A percentile compares a stretch with the other conserved stretches of the same genome.
These are phyloP conservation scores for Nematostella vectensis DNA, from an alignment of 92 coral and sea anemone genomes.

Conservation along the genomic window DNA sequence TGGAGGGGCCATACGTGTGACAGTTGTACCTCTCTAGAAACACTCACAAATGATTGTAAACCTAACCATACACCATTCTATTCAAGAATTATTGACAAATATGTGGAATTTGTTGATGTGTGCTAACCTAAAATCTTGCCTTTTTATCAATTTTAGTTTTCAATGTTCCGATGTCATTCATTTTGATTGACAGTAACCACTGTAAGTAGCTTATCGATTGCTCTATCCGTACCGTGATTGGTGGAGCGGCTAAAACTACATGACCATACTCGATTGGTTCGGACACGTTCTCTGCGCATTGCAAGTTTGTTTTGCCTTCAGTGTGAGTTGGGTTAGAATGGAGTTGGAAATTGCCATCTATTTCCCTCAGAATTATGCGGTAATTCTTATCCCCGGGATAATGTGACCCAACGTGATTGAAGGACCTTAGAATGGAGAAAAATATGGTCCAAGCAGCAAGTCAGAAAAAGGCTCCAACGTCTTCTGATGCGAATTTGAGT, in stretches of 20 bases:
- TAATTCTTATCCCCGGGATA: slow-evolving; percentile 11
- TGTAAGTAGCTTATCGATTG: slow-evolving; percentile 55
- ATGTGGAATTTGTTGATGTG: background rate
- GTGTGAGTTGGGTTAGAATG: slow-evolving; percentile 34
- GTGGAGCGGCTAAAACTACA: slow-evolving; percentile 61
- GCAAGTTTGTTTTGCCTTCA: slow-evolving; percentile 57
- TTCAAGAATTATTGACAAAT: background rate
- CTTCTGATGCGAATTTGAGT: slow-evolving; percentile 98
- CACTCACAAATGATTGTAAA: background rate
- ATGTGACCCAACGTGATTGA: slow-evolving; percentile 49
- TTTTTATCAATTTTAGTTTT: slow-evolving; percentile 19
- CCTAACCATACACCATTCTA: background rate
- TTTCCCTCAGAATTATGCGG: slow-evolving; percentile 21
- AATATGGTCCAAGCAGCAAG: slow-evolving; percentile 73
- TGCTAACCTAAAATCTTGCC: background rate
- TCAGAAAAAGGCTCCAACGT: slow-evolving; percentile 91
- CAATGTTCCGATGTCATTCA: slow-evolving; percentile 52
- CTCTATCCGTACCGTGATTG: slow-evolving; percentile 49
- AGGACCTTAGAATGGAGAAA: slow-evolving; percentile 72
- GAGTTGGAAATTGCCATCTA: slow-evolving; percentile 16
- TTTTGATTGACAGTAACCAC: slow-evolving; percentile 71
- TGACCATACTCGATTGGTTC: slow-evolving; percentile 56
- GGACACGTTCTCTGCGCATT: slow-evolving; percentile 82
- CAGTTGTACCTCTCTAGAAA: background rate
- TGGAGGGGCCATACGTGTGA: background rate